Conservation (phyloP, 1,140 invertebrate species). For the Oryctes rhinoceros region DNA sequence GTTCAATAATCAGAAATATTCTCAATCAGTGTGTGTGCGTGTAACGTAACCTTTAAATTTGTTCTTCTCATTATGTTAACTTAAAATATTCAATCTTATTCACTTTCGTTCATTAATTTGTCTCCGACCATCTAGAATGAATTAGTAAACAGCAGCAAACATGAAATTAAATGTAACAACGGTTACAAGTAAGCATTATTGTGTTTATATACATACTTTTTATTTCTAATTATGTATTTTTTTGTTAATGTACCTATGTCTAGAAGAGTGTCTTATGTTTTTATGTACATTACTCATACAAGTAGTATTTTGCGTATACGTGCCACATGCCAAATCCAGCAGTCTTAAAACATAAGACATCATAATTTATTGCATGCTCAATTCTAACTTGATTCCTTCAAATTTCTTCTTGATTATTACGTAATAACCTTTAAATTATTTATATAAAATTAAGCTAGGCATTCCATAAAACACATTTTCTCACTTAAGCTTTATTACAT, state of each 20-base stretch:
- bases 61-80: background rate
- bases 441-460: slow-evolving; percentile 3
- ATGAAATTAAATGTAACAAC: slow-evolving; percentile 25
- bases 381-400: background rate
- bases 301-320: too few species aligned
- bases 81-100: slow-evolving; percentile 17
- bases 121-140: background rate
- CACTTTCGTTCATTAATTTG: background rate
- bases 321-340: too few species aligned
- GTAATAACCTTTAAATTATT: slow-evolving; percentile 21
- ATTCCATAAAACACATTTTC: background rate
- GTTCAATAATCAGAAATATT: slow-evolving; percentile 19
- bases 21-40: background rate
- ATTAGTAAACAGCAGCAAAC: background rate
- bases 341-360: background rate
- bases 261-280: too few species aligned
- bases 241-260: background rate
- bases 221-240: background rate
- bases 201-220: background rate
- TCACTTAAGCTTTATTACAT: background rate
- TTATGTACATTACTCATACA: too few species aligned
- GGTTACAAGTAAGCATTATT: slow-evolving; percentile 29
- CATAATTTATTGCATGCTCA: background rate
- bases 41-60: slow-evolving; percentile 19
- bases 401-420: background rate